Conservation (phyloP, 2,888 invertebrate genomes). For the Drosophila neonasuta region DNA sequence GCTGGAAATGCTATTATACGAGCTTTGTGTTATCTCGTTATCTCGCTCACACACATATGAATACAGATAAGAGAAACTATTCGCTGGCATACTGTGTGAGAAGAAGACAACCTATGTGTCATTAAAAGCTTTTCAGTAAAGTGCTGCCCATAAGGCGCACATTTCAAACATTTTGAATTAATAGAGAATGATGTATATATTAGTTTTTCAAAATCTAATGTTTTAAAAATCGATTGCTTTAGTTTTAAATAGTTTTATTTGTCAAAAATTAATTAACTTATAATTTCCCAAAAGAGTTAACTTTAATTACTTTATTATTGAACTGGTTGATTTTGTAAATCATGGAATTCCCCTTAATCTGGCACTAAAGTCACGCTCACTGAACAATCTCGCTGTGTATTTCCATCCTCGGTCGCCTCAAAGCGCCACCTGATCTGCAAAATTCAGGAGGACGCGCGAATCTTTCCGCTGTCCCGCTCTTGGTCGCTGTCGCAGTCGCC, state of each 20-base stretch:
- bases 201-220: too few species aligned
- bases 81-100: background rate
- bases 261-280: constrained; percentile 6
- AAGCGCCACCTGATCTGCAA: constrained; percentile 76
- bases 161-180: constrained; percentile 14
- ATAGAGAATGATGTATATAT: too few species aligned
- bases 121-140: background rate
- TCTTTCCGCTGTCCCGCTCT: constrained; percentile 78
- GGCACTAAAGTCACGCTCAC: constrained; percentile 39
- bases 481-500: constrained; percentile 79
- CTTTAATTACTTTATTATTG: constrained; percentile 4
- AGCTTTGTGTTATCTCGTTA: background rate
- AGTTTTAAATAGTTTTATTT: constrained; percentile 3
- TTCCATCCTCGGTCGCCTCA: constrained; percentile 19
- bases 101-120: constrained; percentile 13
- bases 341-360: constrained; percentile 11
- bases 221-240: background rate
- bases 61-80: too few species aligned
- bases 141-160: constrained; percentile 43
- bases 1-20: background rate
- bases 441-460: constrained; percentile 78
- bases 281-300: constrained; percentile 6
- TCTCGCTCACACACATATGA: background rate
- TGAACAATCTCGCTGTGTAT: constrained; percentile 24
- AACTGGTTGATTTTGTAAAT: constrained; percentile 1